A percentile compares a stretch with the other conserved stretches of the same genome.
These are phyloP conservation scores for Callaeas wilsoni DNA, from an alignment of 2,113 vertebrate species.

Conservation along the genomic window DNA sequence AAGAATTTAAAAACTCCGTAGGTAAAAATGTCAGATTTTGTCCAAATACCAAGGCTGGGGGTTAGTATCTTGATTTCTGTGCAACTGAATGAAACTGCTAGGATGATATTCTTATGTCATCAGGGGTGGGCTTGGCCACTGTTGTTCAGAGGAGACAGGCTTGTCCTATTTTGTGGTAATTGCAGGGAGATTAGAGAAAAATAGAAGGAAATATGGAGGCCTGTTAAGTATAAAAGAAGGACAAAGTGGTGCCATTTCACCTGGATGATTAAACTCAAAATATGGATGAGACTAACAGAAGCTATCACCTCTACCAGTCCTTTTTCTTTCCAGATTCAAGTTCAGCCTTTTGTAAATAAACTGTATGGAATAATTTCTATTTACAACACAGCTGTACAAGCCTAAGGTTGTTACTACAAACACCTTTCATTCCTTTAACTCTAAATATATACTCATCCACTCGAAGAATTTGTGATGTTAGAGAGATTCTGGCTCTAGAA, in stretches of 20 bases:
- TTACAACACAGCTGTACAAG: background rate
- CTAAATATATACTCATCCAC: background rate
- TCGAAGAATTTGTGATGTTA: background rate
- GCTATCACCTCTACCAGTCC: background rate
- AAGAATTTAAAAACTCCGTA: background rate
- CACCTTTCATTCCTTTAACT: background rate
- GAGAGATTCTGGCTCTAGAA: background rate
- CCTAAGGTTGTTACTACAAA: background rate
- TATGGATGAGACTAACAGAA: background rate
- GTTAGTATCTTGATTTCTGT: background rate
- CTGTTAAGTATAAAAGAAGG: background rate
- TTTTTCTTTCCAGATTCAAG: background rate
- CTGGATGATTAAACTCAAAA: background rate
- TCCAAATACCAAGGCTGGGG: background rate
- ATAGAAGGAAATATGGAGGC: background rate
- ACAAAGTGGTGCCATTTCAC: background rate
- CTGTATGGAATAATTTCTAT: background rate
- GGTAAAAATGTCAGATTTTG: background rate
- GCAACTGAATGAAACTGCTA: background rate
- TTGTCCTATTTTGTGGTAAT: background rate
- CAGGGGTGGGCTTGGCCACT: accelerated
- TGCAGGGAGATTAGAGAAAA: background rate
- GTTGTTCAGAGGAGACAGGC: background rate
- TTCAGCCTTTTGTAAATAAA: background rate
- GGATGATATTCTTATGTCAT: background rate